phyloP scores from a whole-genome alignment of 2,113 vertebrate species.

The Sprattus sprattus region DNA sequence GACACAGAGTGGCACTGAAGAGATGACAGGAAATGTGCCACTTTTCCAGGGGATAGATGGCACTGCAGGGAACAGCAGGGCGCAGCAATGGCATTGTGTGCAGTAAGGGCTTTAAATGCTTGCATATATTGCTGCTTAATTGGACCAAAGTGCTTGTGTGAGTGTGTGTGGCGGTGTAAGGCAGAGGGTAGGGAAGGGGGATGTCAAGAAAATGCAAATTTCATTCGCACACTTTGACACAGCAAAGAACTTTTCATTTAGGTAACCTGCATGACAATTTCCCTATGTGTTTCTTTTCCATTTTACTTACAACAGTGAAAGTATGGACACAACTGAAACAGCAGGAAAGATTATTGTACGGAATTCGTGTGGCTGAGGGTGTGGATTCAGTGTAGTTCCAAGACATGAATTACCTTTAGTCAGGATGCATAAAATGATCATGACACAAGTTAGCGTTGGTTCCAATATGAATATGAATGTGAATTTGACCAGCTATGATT shows the following conservation, averaged over 20 bases:
- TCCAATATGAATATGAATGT: too few species aligned
- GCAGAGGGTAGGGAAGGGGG: too few species aligned
- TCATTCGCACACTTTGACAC: not conserved
- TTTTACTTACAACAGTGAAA: too few species aligned
- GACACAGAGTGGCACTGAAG: not conserved
- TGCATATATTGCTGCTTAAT: not conserved
- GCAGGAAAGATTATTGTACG: not conserved
- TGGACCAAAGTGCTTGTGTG: not conserved
- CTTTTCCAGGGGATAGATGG: not conserved
- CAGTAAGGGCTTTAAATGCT: slow-evolving; percentile 1
- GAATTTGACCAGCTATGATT: too few species aligned
- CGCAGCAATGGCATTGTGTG: not conserved
- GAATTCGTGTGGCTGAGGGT: too few species aligned
- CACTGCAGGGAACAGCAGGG: not conserved
- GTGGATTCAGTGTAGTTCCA: not conserved
- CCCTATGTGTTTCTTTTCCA: too few species aligned
- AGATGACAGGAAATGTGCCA: not conserved
- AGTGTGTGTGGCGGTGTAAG: not conserved
- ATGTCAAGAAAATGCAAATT: not conserved
- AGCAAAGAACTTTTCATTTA: too few species aligned
- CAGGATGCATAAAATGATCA: too few species aligned
- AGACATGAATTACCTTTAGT: too few species aligned
- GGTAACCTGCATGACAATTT: too few species aligned
- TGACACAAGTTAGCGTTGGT: too few species aligned
- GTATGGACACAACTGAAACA: not conserved